Conservation (phyloP, 2,888 invertebrate genomes). For the Phengaris arion region DNA sequence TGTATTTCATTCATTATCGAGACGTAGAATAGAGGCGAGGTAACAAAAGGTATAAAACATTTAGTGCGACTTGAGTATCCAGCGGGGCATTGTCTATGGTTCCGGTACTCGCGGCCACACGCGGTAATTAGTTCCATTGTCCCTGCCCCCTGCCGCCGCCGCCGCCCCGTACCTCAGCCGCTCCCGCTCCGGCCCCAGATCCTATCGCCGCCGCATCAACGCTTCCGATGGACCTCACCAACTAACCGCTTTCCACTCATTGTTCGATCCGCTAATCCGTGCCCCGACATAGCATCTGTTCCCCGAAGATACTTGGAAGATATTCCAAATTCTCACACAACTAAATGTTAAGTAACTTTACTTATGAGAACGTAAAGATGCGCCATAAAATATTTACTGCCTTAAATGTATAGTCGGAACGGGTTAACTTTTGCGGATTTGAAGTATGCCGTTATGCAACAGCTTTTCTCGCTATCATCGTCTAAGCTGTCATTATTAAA, state of each 20-base stretch:
- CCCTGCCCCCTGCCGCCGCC: slow-evolving; percentile 42
- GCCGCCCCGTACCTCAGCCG: background rate
- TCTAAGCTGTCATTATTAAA: slow-evolving; percentile 6
- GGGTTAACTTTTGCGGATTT: slow-evolving; percentile 34
- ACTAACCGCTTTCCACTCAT: slow-evolving; percentile 67
- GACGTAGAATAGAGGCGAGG: slow-evolving; percentile 48
- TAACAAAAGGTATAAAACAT: slow-evolving; percentile 57
- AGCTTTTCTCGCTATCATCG: slow-evolving; percentile 10
- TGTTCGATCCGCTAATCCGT: slow-evolving; percentile 48
- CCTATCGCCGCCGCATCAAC: slow-evolving; percentile 65
- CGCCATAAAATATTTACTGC: slow-evolving; percentile 29
- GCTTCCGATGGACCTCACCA: slow-evolving; percentile 74
- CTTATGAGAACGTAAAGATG: slow-evolving; percentile 26
- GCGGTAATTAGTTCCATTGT: slow-evolving; percentile 76
- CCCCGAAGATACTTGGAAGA: slow-evolving; percentile 6
- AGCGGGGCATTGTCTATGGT: slow-evolving; percentile 59
- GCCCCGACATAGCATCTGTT: slow-evolving; percentile 13
- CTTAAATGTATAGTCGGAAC: slow-evolving; percentile 36
- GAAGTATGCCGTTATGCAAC: slow-evolving; percentile 9
- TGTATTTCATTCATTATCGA: background rate
- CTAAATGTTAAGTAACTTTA: slow-evolving; percentile 41
- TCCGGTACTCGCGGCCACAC: slow-evolving; percentile 54
- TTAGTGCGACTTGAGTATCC: slow-evolving; percentile 45
- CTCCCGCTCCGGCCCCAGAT: slow-evolving; percentile 44
- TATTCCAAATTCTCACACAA: slow-evolving; percentile 29